Evolutionary conservation across 2,113 vertebrate species (phyloP), one percentile per base, ranked within the genome.

Genomic region (Progne subis): DNA sequence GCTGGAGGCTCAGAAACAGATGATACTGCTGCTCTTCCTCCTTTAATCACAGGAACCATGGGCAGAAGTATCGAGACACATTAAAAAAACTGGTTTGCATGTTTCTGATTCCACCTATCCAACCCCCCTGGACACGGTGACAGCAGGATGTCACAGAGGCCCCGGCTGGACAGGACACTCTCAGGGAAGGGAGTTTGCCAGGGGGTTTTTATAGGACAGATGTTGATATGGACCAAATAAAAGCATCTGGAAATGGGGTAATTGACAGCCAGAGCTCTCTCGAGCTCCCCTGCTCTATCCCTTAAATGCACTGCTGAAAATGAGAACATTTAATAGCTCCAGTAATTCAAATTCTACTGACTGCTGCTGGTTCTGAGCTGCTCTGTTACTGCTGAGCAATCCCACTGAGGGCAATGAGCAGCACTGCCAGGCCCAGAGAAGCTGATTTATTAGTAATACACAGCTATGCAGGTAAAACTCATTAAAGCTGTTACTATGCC

Each of bases 221-320:
- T 15, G 21, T 0, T 0, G 14, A 13, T 4, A 49, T 0, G 77
- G 68, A 46, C 11, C n/a, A 60, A 12, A 12, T 24, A 55, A 63
- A 21, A 68, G 32, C 46, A 65, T 7, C 1, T 26, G 29, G 18
- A 49, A 69, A 59, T 37, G 21, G 44, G 68, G 26, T 15, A 24
- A 72, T 0, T 14, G 20, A 61, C 0, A 39, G 29, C 15, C 44
- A 82, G 67, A 88, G 55, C 59, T 61, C 70, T 71, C 74, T 71
- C 74, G 32, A 49, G 57, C 41, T 56, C 14, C 70, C 37, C 67
- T 59, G 79, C 41, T 71, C 55, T 1, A 1, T 13, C 70, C 80
- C 71, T 34, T 23, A 31, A 81, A 71, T 55, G 31, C 60, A 21
- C 34, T 67, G 49, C 49, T 59, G 26, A 67, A 81, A 86, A 37